Base-by-base conservation (phyloP, 1,140 invertebrate genomes). In the Drosophila murphyi region DNA sequence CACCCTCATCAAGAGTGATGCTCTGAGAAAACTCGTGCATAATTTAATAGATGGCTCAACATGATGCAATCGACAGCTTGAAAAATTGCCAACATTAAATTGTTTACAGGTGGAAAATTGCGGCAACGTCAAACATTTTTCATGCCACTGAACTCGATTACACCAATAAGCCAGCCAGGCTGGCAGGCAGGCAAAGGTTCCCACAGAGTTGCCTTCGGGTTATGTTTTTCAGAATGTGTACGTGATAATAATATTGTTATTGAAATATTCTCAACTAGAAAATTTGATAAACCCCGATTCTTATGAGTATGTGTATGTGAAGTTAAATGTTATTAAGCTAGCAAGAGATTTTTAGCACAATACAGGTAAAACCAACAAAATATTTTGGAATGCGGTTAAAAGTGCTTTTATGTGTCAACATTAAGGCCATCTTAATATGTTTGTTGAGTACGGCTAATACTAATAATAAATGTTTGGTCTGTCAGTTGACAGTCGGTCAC, bases 91-190 rank as follows among this genome's bases (percentile, higher is more conserved):
- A 69, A 72, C 72, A 60, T 75, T 55, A 74, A 77, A 57, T 61
- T 62, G 65, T 71, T 62, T 71, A 52, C 67, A 76, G 61, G 72
- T 78, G 37, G 65, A 65, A 78, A 61, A 78, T 78, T 74, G 59
- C 31, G 47, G 60, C 60, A 77, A 35, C 64, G 54, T 71, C 61
- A 78, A 65, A 82, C 69, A 80, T 88, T 88, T 87, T 83, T 71
- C 77, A 72, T 82, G 59, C 70, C 85, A 87, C 77, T 87, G 82
- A 83, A 88, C 83, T 87, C 83, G 72, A 87, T 87, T 87, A 78
- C 45, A 47, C 28, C 29, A 20, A 3, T 34, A 68, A 28, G 54
- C n/a, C 41, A 32, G 55, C 6, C 2, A 48, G 7, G 29, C 4
- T 7, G 34, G 35, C 59, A 52, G 29, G 29, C 4, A 20, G 37